Evolutionary conservation across 2,797 vertebrate species (phyloP).

Genomic region (Danio albolineatus): DNA sequence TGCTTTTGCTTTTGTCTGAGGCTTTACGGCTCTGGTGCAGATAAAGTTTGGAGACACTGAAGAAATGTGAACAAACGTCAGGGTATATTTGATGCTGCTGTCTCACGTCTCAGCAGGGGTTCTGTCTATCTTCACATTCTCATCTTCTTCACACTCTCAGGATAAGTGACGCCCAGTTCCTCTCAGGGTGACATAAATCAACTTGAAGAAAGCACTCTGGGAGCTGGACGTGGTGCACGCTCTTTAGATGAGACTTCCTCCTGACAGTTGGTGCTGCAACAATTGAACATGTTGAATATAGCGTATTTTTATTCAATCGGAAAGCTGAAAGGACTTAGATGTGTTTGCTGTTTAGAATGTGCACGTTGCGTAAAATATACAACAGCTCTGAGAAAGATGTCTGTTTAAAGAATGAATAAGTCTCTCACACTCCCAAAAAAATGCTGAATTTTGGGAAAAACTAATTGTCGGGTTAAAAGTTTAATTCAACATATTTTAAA

Average conservation of each 20-base stretch:
- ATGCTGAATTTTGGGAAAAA: too few relatives aligned
- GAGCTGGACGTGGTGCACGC: conserved; percentile 72
- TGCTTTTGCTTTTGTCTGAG: conserved; percentile 42
- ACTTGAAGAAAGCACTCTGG: conserved; percentile 78
- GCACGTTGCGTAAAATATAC: neutral
- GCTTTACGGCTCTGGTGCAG: neutral
- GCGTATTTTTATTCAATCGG: conserved; percentile 25
- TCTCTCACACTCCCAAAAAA: too few relatives aligned
- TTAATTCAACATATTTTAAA: too few relatives aligned
- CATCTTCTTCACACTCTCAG: conserved; percentile 78
- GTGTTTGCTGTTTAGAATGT: neutral
- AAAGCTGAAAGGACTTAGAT: neutral
- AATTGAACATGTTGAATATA: conserved; percentile 38
- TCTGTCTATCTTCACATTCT: conserved; percentile 74
- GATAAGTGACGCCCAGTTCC: conserved; percentile 80
- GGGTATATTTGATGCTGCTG: conserved; percentile 76
- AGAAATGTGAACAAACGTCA: conserved; percentile 72
- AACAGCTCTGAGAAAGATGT: neutral
- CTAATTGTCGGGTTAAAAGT: too few relatives aligned
- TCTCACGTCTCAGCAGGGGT: conserved; percentile 70
- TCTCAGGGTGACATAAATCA: conserved; percentile 80
- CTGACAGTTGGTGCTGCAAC: conserved; percentile 33
- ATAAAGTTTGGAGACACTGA: conserved; percentile 35
- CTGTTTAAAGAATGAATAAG: neutral
- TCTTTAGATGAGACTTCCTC: conserved; percentile 46